Percentiles rank a stretch among this genome's conserved stretches.
phyloP scores from a whole-genome alignment of 2,888 invertebrate species.

The Noctua fimbriata region DNA sequence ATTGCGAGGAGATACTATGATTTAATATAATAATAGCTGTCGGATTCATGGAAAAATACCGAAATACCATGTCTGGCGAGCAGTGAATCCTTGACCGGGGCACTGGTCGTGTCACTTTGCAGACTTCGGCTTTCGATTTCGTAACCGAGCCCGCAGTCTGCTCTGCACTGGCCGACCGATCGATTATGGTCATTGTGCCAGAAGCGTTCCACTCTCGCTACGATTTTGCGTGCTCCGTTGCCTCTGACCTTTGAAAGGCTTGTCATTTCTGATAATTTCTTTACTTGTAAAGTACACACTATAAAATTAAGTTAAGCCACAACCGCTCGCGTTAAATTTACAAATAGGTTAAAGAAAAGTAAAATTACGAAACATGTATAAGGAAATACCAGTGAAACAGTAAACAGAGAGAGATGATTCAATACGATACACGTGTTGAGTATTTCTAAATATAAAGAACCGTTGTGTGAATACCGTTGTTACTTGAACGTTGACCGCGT shows the following conservation, averaged over 20 bases:
- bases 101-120: constrained; percentile 78
- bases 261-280: constrained; percentile 70
- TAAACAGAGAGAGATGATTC: constrained; percentile 83
- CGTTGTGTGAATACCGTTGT: constrained; percentile 84
- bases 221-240: constrained; percentile 70
- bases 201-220: constrained; percentile 80
- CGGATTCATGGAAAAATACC: constrained; percentile 28
- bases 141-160: constrained; percentile 78
- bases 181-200: constrained; percentile 85
- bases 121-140: constrained; percentile 82
- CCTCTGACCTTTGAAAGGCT: constrained; percentile 72
- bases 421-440: constrained; percentile 82
- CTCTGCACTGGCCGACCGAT: constrained; percentile 75
- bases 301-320: constrained; percentile 36
- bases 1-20: constrained; percentile 7
- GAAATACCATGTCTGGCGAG: constrained; percentile 56
- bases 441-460: constrained; percentile 86
- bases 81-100: constrained; percentile 81
- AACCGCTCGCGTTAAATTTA: constrained; percentile 27
- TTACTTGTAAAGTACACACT: constrained; percentile 61
- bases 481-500: constrained; percentile 81
- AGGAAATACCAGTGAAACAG: constrained; percentile 78
- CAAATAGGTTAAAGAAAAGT: constrained; percentile 72
- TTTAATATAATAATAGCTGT: constrained; percentile 16
- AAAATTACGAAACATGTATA: constrained; percentile 76